Evolutionary conservation across 2,797 vertebrate genomes (phyloP).

Genomic region (Limnodromus scolopaceus): DNA sequence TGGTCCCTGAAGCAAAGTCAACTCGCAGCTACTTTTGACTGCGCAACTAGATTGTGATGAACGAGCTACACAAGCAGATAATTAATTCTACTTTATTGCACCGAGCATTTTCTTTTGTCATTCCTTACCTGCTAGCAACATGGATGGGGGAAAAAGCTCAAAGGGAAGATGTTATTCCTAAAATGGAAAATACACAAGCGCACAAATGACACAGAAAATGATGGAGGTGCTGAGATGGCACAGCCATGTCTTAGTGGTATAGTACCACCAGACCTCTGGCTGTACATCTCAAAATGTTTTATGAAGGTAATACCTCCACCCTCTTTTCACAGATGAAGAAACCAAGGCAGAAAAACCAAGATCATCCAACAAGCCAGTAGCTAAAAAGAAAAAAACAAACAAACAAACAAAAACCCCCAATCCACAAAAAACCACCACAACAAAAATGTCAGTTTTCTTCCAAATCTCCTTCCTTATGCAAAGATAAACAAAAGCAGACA

Average conservation of each 20-base stretch:
- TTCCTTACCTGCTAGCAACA: not conserved
- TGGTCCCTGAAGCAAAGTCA: not conserved
- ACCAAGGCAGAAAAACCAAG: not conserved
- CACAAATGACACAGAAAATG: not conserved
- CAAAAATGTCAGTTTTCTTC: not conserved
- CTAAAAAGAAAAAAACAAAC: no score
- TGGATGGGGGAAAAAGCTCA: not conserved
- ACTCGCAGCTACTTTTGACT: not conserved
- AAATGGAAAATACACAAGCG: not conserved
- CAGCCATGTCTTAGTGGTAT: not conserved
- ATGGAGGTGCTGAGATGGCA: not conserved
- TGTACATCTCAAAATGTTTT: not conserved
- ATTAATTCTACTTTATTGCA: not conserved
- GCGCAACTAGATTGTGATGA: not conserved
- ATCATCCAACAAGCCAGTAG: not conserved
- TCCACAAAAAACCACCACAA: no score
- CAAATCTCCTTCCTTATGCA: not conserved
- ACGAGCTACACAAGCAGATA: not conserved
- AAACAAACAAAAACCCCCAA: not conserved
- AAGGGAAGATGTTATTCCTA: not conserved
- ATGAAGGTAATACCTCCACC: not conserved
- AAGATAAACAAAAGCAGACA: not conserved
- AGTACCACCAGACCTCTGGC: not conserved
- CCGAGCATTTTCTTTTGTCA: not conserved
- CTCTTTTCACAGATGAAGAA: not conserved